phyloP scores from a whole-genome alignment of 2,888 invertebrate genomes.

The Pandemis cinnamomeana region DNA sequence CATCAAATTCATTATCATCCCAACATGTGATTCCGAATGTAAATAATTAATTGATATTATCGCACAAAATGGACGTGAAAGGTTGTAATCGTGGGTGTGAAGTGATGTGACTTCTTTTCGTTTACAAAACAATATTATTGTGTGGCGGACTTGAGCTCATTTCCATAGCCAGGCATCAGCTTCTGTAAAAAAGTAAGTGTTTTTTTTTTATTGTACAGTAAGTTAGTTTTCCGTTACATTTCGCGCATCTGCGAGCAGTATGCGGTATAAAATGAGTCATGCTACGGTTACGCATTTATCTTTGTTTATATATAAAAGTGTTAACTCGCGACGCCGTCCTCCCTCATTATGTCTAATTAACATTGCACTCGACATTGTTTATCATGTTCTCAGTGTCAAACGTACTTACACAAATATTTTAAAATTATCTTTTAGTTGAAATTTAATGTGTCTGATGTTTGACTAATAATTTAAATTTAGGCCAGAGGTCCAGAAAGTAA shows the following conservation, averaged over 20 bases:
- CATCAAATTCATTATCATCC: constrained; percentile 47
- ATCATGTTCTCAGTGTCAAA: constrained; percentile 1
- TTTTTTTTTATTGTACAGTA: constrained; percentile 42
- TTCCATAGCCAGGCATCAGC: constrained; percentile 35
- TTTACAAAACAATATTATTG: constrained; percentile 45
- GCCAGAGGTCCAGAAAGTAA: no score
- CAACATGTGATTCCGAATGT: constrained; percentile 77
- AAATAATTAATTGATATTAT: constrained; percentile 71
- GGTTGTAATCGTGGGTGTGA: constrained; percentile 67
- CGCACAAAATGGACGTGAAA: constrained; percentile 75
- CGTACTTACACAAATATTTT: not conserved
- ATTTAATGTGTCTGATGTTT: no score
- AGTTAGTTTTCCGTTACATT: constrained; percentile 36
- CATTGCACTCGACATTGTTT: constrained; percentile 19
- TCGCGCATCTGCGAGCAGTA: constrained; percentile 44
- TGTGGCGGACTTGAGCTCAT: constrained; percentile 34
- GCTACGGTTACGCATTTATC: constrained; percentile 17
- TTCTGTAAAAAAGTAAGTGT: constrained; percentile 43
- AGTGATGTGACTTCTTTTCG: constrained; percentile 60
- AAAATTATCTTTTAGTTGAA: not conserved
- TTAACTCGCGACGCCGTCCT: constrained; percentile 24
- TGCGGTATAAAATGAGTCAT: constrained; percentile 37
- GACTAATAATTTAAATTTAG: not conserved
- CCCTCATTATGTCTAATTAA: constrained; percentile 29
- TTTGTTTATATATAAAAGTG: constrained; percentile 33